A percentile compares a stretch with the other conserved stretches of the same genome.
These are phyloP conservation scores for Mastigias papua DNA, from an alignment of 30 jellyfish, hydroid and myxozoan species.

Conservation along the genomic window DNA sequence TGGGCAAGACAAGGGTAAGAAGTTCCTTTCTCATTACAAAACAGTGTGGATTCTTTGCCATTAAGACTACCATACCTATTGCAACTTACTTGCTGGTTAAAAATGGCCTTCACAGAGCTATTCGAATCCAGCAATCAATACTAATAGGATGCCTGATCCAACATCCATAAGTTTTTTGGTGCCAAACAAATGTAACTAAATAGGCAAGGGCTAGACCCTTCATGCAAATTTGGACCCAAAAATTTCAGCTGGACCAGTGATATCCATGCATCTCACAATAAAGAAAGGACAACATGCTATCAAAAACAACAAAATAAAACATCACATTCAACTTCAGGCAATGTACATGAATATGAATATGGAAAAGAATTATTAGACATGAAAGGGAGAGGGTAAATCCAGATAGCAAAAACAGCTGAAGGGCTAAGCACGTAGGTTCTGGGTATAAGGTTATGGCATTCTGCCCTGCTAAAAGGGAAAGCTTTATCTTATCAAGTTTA, in stretches of 20 bases:
- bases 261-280: conserved; percentile 38
- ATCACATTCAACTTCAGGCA: not conserved
- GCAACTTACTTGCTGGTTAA: conserved; percentile 44
- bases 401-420: no score
- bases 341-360: not conserved
- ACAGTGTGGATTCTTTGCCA: not conserved
- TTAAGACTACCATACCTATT: conserved; percentile 23
- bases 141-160: conserved; percentile 26
- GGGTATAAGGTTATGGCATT: no score
- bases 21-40: not conserved
- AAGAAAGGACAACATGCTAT: conserved; percentile 13
- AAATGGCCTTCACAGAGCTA: conserved; percentile 34
- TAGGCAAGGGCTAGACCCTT: conserved; percentile 91
- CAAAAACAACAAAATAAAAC: conserved; percentile 20
- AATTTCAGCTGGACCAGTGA: conserved; percentile 40
- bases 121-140: conserved; percentile 39
- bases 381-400: no score
- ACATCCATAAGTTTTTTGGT: conserved; percentile 4
- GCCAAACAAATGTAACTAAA: conserved; percentile 35
- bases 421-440: no score
- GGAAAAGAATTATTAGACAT: no score
- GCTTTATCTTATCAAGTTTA: no score
- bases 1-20: not conserved
- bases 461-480: no score
- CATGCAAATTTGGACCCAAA: conserved; percentile 86